These are phyloP conservation scores for Drosophila neocordata DNA, from an alignment of 1,140 invertebrate genomes.

Conservation along the genomic window DNA sequence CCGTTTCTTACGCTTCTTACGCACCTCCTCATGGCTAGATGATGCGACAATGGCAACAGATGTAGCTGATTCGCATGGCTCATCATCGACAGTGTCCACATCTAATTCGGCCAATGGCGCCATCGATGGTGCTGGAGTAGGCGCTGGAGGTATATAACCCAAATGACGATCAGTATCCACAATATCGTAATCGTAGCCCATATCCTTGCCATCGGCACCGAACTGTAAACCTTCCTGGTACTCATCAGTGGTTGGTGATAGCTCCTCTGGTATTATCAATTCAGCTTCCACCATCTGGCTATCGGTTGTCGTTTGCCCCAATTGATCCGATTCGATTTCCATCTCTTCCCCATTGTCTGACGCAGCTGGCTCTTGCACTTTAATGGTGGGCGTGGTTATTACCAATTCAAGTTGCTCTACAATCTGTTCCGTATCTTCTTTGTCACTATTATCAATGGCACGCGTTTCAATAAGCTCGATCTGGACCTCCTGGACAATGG, in stretches of 20 bases:
- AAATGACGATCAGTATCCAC: slow-evolving; percentile 50
- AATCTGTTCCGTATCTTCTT: slow-evolving; percentile 21
- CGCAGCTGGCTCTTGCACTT: slow-evolving; percentile 36
- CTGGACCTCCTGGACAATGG: slow-evolving; percentile 63
- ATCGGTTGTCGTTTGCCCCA: background rate
- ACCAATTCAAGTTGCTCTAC: slow-evolving; percentile 24
- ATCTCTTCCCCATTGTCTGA: background rate
- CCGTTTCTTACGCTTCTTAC: slow-evolving; percentile 78
- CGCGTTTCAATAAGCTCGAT: slow-evolving; percentile 67
- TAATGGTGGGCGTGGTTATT: slow-evolving; percentile 48
- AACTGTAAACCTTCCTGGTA: slow-evolving; percentile 75
- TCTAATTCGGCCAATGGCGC: slow-evolving; percentile 87
- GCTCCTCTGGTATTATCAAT: slow-evolving; percentile 48
- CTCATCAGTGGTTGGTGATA: slow-evolving; percentile 78
- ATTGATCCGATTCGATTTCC: background rate
- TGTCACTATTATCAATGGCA: background rate
- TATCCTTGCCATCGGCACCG: slow-evolving; percentile 55
- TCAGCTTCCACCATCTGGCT: slow-evolving; percentile 4
- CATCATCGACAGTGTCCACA: slow-evolving; percentile 86
- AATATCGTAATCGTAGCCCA: slow-evolving; percentile 58
- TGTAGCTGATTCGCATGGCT: slow-evolving; percentile 68
- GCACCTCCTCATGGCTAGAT: slow-evolving; percentile 56
- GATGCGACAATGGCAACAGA: slow-evolving; percentile 24
- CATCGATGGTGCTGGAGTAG: slow-evolving; percentile 77
- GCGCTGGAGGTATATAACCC: slow-evolving; percentile 70